Base-by-base conservation (phyloP, 2,888 invertebrate genomes). In the Drosophila kuntzei region DNA sequence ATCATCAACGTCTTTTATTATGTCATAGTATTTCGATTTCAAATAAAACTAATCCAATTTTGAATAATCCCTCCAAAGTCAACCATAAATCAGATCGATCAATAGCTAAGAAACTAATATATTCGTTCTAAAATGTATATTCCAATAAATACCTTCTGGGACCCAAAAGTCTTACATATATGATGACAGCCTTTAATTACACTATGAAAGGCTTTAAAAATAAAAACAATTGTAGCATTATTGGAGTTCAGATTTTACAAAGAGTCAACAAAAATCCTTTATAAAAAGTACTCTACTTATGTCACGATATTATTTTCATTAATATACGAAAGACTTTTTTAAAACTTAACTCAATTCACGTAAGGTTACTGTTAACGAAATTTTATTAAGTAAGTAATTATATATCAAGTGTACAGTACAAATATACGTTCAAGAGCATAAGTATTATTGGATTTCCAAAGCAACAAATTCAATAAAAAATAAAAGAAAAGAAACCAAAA, bases 381-480 rank as follows among this genome's bases (percentile, higher is more conserved):
- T 18, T 22, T 47, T 46, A 12, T 36, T 16, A 8, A 25, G n/a
- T 25, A 32, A 20, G 8, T 9, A 39, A 16, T 3, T 7, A n/a
- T 36, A 53, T 53, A 37, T 49, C n/a, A 50, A 29, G 18, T 20
- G 6, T 20, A n/a, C 44, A 36, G 41, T 46, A 66, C 8, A 39
- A 41, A 68, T 70, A 65, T 55, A 55, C 39, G 50, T 54, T 32
- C 22, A 37, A 29, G 14, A 41, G 9, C 9, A 53, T 53, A 46
- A 51, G 29, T 20, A 16, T 43, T 59, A 25, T 49, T 22, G 37
- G 16, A 11, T 27, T 39, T 16, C 7, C 25, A 29, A 20, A 29
- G 16, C 7, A 46, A 27, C 41, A 55, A 59, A 70, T 71, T 43
- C 18, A 37, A 43, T 20, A 39, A 44, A 18, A 16, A 44, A 32